Percentiles rank a stretch among this genome's conserved stretches.
These are phyloP conservation scores for Acestrorhynchus altus DNA, from an alignment of 2,797 vertebrate genomes.

Conservation along the genomic window DNA sequence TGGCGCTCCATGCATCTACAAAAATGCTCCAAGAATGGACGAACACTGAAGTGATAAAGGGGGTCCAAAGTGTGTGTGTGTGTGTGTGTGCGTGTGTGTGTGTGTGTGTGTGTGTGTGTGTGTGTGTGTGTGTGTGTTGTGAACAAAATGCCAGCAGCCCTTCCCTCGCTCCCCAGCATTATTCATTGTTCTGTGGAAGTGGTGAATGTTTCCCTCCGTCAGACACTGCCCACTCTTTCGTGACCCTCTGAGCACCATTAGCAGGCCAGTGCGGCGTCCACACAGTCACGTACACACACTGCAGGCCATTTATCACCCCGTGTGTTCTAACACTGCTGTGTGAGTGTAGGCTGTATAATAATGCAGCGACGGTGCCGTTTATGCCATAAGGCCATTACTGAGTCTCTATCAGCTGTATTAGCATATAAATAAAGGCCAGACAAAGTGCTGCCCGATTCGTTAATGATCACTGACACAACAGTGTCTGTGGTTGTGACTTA, in stretches of 20 bases:
- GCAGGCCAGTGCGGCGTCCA: background rate
- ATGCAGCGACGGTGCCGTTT: background rate
- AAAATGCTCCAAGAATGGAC: no score
- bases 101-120: no score
- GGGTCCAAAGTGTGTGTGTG: no score
- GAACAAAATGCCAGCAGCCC: no score
- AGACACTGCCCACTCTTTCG: background rate
- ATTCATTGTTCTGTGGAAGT: background rate
- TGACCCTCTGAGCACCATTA: background rate
- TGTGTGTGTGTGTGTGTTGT: no score
- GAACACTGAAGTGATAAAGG: no score
- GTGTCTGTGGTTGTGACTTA: background rate
- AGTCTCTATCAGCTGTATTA: background rate
- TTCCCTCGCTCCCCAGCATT: no score
- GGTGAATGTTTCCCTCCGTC: no score
- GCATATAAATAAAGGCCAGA: slow-evolving; percentile 13
- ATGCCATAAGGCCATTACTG: background rate
- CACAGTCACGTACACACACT: background rate
- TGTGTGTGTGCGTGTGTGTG: no score
- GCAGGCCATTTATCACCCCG: background rate
- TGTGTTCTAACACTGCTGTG: background rate
- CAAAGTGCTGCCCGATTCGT: no score
- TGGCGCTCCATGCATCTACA: no score
- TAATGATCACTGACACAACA: background rate
- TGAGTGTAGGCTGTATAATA: background rate